These are phyloP conservation scores for Ciconia boyciana DNA, from an alignment of 2,113 vertebrate genomes.

Conservation along the genomic window DNA sequence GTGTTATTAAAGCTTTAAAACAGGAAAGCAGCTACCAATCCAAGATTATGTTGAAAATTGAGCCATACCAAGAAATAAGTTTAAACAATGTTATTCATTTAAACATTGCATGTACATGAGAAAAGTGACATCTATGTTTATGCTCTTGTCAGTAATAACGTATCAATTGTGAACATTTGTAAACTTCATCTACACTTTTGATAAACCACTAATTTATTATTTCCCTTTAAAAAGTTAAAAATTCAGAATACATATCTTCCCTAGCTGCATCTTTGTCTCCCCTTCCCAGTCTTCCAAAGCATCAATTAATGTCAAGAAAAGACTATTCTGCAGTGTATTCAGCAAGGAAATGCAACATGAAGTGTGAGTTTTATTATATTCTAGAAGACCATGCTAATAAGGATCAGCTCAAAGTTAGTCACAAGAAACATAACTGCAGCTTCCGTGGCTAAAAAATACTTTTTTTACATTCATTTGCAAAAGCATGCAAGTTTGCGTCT, in stretches of 20 bases:
- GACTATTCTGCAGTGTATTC: not conserved
- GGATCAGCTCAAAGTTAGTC: not conserved
- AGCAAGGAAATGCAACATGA: not conserved
- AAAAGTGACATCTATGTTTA: not conserved
- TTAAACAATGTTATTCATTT: not conserved
- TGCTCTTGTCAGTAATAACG: fast-evolving
- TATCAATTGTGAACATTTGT: not conserved
- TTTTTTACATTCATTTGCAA: not conserved
- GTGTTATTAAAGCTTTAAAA: not conserved
- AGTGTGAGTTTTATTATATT: not conserved
- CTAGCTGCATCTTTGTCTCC: not conserved
- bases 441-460: not conserved
- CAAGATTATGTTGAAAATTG: not conserved
- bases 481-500: not conserved
- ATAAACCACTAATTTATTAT: not conserved
- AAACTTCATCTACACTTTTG: not conserved
- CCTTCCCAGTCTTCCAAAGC: not conserved
- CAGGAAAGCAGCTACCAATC: not conserved
- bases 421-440: not conserved
- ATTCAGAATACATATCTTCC: not conserved
- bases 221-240: not conserved
- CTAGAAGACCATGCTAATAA: not conserved
- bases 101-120: not conserved
- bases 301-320: not conserved
- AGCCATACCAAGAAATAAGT: not conserved